phyloP scores from a whole-genome alignment of 1,140 invertebrate genomes.

The Drosophila novamexicana region DNA sequence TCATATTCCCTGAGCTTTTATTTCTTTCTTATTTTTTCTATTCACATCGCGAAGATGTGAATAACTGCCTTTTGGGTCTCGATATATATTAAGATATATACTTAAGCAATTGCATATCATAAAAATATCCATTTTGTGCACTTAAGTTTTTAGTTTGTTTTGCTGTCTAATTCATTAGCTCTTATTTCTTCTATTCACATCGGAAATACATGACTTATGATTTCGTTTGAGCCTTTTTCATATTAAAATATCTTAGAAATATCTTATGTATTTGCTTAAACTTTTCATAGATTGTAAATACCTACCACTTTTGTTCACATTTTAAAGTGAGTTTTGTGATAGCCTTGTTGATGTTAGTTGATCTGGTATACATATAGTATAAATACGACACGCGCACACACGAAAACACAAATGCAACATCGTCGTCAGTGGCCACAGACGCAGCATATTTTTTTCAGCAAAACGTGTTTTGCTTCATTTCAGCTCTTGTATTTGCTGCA shows the following conservation, averaged over 20 bases:
- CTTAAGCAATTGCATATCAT: too few species aligned
- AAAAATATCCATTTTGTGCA: too few species aligned
- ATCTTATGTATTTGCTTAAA: too few species aligned
- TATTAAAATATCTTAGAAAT: too few species aligned
- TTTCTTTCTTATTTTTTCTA: constrained; percentile 12
- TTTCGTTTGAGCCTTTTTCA: too few species aligned
- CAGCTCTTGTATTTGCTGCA: constrained; percentile 69
- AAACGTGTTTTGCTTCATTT: constrained; percentile 82
- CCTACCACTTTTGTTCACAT: constrained; percentile 73
- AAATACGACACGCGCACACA: constrained; percentile 50
- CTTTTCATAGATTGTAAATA: constrained; percentile 28
- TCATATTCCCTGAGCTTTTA: neutral
- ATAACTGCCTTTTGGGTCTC: too few species aligned
- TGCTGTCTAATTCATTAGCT: too few species aligned
- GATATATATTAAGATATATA: too few species aligned
- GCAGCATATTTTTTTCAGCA: constrained; percentile 69
- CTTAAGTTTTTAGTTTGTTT: too few species aligned
- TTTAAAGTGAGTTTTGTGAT: constrained; percentile 54
- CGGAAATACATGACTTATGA: too few species aligned
- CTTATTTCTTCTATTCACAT: too few species aligned
- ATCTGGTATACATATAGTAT: constrained; percentile 29
- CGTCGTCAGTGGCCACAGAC: constrained; percentile 44
- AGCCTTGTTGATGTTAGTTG: constrained; percentile 42
- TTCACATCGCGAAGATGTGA: constrained; percentile 4
- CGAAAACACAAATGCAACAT: constrained; percentile 61